A percentile compares a stretch with the other conserved stretches of the same genome.
Evolutionary conservation across 2,113 vertebrate genomes (phyloP).

Genomic region (Oxyruncus cristatus): DNA sequence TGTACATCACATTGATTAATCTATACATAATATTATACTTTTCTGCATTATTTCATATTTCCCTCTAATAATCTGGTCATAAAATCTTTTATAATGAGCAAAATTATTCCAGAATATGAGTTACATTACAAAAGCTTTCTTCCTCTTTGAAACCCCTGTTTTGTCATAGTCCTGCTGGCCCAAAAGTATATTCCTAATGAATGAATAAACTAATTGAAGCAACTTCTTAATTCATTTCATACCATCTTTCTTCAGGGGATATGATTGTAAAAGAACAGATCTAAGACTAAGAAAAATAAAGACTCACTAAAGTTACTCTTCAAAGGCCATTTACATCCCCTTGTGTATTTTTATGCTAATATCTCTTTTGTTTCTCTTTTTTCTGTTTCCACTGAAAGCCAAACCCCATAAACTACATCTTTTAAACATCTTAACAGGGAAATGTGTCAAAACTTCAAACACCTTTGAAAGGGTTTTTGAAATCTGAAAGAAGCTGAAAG

Average conservation of each 20-base stretch:
- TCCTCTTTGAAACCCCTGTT: background rate
- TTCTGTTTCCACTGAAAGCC: background rate
- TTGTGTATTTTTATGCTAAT: background rate
- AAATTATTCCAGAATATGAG: background rate
- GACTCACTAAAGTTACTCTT: background rate
- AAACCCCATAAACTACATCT: background rate
- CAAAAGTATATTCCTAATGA: background rate
- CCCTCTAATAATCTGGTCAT: background rate
- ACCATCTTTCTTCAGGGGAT: background rate
- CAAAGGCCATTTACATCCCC: background rate
- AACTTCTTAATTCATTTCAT: background rate
- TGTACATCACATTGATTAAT: background rate
- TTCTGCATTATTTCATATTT: background rate
- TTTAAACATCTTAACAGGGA: background rate
- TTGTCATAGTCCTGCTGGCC: background rate
- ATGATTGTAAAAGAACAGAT: background rate
- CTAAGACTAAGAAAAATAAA: background rate
- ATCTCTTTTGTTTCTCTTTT: background rate
- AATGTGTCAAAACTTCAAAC: background rate
- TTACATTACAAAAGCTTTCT: background rate
- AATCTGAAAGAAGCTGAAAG: background rate
- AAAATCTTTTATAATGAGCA: background rate
- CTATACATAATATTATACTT: background rate
- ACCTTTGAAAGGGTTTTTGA: background rate
- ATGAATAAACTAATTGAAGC: background rate